Percentiles rank a stretch among this genome's conserved stretches.
These are phyloP conservation scores for Noctuana brunneofusca DNA, from an alignment of 2,888 invertebrate genomes.

Conservation along the genomic window DNA sequence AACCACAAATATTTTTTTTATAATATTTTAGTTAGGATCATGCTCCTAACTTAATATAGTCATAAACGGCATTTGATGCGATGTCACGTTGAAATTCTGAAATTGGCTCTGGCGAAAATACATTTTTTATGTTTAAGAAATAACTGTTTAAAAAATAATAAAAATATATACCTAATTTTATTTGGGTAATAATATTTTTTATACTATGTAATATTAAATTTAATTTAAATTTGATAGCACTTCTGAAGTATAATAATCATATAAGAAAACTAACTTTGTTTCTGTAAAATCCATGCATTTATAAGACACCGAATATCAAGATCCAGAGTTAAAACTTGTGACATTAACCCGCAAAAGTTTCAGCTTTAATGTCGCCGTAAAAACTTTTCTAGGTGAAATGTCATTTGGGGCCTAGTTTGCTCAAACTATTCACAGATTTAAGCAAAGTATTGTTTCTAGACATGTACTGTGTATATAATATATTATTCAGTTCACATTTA, in stretches of 20 bases:
- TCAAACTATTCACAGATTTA: conserved; percentile 23
- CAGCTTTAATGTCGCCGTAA: conserved; percentile 27
- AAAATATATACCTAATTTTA: too few species aligned
- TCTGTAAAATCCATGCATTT: conserved; percentile 25
- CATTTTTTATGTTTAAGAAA: too few species aligned
- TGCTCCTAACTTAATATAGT: too few species aligned
- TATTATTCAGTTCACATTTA: neutral
- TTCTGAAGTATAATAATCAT: neutral
- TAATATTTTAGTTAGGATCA: too few species aligned
- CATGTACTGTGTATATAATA: neutral
- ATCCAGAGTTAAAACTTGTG: conserved; percentile 24
- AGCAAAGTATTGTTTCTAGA: conserved; percentile 3
- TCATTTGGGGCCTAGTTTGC: conserved; percentile 31
- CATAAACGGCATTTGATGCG: too few species aligned
- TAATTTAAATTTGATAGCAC: too few species aligned
- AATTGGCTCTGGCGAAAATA: too few species aligned
- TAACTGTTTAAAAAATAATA: too few species aligned
- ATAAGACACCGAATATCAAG: conserved; percentile 33
- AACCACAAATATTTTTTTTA: too few species aligned
- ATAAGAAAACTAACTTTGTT: conserved; percentile 8
- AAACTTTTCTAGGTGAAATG: conserved; percentile 32
- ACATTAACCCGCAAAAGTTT: conserved; percentile 32
- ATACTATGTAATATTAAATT: too few species aligned
- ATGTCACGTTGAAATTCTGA: too few species aligned
- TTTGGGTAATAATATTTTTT: too few species aligned